Percentiles rank a stretch among this genome's conserved stretches.
phyloP scores from a whole-genome alignment of 2,888 invertebrate genomes.

The Scaptodrosophila latifasciaeformis region DNA sequence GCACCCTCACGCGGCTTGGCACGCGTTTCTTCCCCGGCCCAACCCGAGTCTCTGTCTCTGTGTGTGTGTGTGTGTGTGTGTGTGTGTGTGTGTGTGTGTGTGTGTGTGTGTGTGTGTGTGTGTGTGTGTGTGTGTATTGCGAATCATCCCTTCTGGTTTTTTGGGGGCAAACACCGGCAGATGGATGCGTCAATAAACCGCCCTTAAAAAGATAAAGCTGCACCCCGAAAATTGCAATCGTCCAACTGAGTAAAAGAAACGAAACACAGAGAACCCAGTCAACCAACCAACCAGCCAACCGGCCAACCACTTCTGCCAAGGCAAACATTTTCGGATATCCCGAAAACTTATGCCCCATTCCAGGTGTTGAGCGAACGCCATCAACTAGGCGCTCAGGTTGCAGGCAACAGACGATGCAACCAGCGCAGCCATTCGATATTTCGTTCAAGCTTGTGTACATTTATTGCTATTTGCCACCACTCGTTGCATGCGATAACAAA shows the following conservation, averaged over 20 bases:
- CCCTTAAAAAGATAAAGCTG: slow-evolving; percentile 1
- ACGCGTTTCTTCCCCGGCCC: too few relatives aligned
- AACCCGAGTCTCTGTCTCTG: too few relatives aligned
- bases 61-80: too few relatives aligned
- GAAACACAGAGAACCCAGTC: too few relatives aligned
- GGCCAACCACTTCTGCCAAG: background rate
- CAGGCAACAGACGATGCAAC: slow-evolving; percentile 10
- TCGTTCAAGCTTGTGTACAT: slow-evolving; percentile 14
- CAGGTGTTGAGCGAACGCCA: slow-evolving; percentile 66
- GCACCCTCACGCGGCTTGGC: background rate
- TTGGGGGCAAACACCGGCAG: too few relatives aligned
- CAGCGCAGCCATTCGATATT: slow-evolving; percentile 3
- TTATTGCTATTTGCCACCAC: background rate
- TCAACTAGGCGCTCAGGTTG: slow-evolving; percentile 63
- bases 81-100: too few relatives aligned
- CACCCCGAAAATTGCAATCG: background rate
- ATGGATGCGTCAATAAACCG: slow-evolving; percentile 1
- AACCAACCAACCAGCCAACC: background rate
- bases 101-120: too few relatives aligned
- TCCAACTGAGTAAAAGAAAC: background rate
- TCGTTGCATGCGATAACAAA: slow-evolving; percentile 1
- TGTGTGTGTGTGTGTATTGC: too few relatives aligned
- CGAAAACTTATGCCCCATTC: slow-evolving; percentile 67
- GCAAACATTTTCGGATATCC: slow-evolving; percentile 46
- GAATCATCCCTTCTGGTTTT: background rate